phyloP scores from a whole-genome alignment of 2,888 invertebrate genomes.

The Eurois occulta region DNA sequence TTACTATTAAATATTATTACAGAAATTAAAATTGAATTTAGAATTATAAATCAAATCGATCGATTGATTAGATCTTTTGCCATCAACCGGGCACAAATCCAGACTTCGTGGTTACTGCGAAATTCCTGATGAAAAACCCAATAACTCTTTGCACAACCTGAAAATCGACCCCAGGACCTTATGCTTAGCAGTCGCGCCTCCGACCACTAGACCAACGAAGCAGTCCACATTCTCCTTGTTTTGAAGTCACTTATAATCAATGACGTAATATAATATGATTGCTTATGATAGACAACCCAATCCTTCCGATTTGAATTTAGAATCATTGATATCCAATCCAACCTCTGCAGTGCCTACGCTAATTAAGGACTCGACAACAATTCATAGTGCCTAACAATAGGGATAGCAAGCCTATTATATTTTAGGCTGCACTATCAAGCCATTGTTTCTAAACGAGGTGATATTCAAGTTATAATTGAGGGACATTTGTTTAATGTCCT shows the following conservation, averaged over 20 bases:
- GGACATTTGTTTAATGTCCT: conserved; percentile 29
- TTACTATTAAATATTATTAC: no score
- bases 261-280: no score
- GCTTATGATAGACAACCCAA: background rate
- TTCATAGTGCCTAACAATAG: conserved; percentile 50
- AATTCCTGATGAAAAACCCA: background rate
- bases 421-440: conserved; percentile 32
- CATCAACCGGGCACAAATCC: background rate
- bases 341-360: background rate
- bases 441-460: conserved; percentile 47
- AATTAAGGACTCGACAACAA: conserved; percentile 31
- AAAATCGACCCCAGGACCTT: background rate
- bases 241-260: background rate
- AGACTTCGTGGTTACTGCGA: background rate
- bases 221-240: background rate
- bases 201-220: background rate
- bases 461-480: conserved; percentile 30
- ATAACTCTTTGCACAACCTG: background rate
- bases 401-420: conserved; percentile 33
- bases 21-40: no score
- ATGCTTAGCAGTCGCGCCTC: background rate
- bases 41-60: no score
- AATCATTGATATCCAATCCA: background rate
- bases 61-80: no score
- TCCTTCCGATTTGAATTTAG: background rate